These are phyloP conservation scores for Toxotes chatareus DNA, from an alignment of 2,113 vertebrate genomes.

Conservation along the genomic window DNA sequence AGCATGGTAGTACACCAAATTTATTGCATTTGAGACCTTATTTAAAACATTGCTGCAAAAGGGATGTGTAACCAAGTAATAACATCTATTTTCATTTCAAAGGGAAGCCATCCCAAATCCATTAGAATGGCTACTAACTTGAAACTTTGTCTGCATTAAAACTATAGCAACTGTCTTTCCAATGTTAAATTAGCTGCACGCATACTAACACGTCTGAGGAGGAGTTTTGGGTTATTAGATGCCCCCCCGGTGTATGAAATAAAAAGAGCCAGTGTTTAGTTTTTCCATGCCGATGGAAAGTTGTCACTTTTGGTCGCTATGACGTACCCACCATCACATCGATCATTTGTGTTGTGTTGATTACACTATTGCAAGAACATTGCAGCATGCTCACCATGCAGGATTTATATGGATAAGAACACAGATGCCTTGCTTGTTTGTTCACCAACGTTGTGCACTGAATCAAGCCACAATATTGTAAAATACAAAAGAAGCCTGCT, in stretches of 20 bases:
- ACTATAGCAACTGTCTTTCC: constrained; percentile 40
- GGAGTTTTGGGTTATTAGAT: constrained; percentile 28
- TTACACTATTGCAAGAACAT: constrained; percentile 73
- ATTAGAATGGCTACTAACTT: constrained; percentile 55
- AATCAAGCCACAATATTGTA: constrained; percentile 83
- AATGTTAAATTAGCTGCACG: constrained; percentile 49
- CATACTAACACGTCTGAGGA: constrained; percentile 65
- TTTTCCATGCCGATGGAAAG: constrained; percentile 45
- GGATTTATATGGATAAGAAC: constrained; percentile 80
- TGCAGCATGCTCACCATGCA: constrained; percentile 81
- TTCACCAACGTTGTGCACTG: constrained; percentile 83
- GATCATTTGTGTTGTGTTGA: constrained; percentile 69
- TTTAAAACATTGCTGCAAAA: constrained; percentile 40
- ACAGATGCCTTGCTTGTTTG: constrained; percentile 85
- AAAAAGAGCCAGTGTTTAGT: constrained; percentile 23
- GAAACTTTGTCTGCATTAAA: constrained; percentile 48
- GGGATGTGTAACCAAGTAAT: constrained; percentile 33
- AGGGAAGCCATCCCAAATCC: constrained; percentile 40
- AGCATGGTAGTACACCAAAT: constrained; percentile 52
- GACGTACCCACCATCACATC: constrained; percentile 48
- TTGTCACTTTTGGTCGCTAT: constrained; percentile 38
- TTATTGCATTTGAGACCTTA: constrained; percentile 10
- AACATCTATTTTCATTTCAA: constrained; percentile 20
- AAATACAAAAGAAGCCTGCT: constrained; percentile 76
- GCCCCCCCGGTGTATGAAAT: constrained; percentile 12